Conservation (phyloP, 2,113 vertebrate species). For the Psammodynastes pulverulentus region DNA sequence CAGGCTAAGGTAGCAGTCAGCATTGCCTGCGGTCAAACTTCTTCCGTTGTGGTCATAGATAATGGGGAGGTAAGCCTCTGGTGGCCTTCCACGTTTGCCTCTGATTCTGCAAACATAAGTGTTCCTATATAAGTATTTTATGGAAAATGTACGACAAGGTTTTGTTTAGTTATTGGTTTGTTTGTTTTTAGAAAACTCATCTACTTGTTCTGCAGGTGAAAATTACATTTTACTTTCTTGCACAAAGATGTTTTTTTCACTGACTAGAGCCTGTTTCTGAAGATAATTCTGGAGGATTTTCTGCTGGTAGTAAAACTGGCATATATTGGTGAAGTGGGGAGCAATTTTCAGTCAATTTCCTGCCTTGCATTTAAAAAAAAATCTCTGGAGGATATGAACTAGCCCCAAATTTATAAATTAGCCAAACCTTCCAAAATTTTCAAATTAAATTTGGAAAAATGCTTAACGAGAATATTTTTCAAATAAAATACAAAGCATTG, state of each 20-base stretch:
- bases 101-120: not conserved
- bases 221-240: not conserved
- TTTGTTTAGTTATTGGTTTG: not conserved
- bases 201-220: not conserved
- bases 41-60: constrained; percentile 89
- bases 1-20: constrained; percentile 83
- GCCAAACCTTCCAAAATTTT: not conserved
- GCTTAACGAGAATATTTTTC: not conserved
- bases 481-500: not conserved
- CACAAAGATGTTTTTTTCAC: not conserved
- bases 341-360: not conserved
- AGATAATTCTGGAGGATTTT: not conserved
- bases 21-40: constrained; percentile 91
- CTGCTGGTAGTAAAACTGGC: no score
- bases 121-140: not conserved
- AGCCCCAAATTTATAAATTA: not conserved
- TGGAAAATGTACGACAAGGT: fast-evolving
- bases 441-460: not conserved
- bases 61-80: constrained; percentile 85
- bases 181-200: not conserved
- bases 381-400: not conserved
- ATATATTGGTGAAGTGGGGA: not conserved
- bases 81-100: not conserved
- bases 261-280: not conserved
- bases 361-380: not conserved